These are phyloP conservation scores for Pyrrhura leucotis DNA, from an alignment of 2,797 vertebrate species.

Conservation along the genomic window DNA sequence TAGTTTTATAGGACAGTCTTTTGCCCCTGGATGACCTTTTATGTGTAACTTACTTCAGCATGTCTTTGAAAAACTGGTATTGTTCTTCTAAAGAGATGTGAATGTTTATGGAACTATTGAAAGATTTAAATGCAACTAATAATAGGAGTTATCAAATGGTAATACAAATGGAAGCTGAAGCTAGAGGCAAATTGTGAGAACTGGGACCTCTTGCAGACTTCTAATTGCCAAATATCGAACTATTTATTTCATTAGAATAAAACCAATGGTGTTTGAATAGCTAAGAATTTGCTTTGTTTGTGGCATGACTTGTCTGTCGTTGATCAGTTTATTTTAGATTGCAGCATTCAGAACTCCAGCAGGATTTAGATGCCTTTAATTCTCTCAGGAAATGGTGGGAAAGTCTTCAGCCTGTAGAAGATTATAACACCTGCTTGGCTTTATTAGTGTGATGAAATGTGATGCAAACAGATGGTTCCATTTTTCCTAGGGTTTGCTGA, in stretches of 20 bases:
- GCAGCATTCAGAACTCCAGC: not conserved
- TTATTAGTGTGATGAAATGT: not conserved
- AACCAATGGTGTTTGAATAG: not conserved
- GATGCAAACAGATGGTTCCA: not conserved
- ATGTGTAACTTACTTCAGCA: not conserved
- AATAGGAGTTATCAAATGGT: not conserved
- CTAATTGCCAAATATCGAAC: not conserved
- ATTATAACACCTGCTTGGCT: not conserved
- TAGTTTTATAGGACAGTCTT: not conserved
- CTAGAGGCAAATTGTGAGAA: not conserved
- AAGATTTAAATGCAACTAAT: not conserved
- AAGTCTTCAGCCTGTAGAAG: not conserved
- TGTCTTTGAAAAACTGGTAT: not conserved
- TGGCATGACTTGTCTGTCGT: not conserved
- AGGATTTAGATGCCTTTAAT: not conserved
- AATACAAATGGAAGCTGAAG: not conserved
- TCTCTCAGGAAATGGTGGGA: not conserved
- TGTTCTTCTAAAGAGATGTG: not conserved
- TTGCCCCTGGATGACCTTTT: slow-evolving; percentile 1
- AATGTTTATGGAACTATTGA: not conserved
- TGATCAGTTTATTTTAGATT: not conserved
- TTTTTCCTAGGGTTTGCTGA: not conserved
- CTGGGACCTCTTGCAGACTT: not conserved
- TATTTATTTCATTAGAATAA: not conserved
- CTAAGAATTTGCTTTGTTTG: not conserved